phyloP scores from a whole-genome alignment of 2,888 invertebrate species.

The Teleiodes luculella region DNA sequence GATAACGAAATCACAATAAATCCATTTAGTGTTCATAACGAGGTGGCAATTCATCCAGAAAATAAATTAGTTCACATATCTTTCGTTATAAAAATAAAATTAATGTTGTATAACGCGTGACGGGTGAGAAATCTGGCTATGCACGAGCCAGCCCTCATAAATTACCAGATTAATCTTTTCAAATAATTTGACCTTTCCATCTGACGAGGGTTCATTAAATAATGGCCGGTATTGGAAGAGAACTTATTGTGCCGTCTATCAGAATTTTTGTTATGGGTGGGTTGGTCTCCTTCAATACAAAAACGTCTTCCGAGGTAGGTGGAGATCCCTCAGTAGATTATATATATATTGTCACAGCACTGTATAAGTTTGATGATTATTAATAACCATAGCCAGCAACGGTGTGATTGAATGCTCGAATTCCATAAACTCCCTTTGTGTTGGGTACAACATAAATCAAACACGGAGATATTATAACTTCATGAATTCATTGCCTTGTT shows the following conservation, averaged over 20 bases:
- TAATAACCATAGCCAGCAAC: slow-evolving; percentile 15
- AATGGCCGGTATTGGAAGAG: slow-evolving; percentile 71
- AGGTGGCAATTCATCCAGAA: slow-evolving; percentile 32
- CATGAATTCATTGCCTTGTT: slow-evolving; percentile 14
- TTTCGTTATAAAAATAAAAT: slow-evolving; percentile 51
- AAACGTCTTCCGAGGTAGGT: slow-evolving; percentile 25
- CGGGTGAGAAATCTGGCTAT: slow-evolving; percentile 64
- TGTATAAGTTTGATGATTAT: slow-evolving; percentile 4
- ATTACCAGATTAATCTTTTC: slow-evolving; percentile 77
- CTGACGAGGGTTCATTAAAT: slow-evolving; percentile 78
- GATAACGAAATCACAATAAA: slow-evolving; percentile 34
- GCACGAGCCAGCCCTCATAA: slow-evolving; percentile 68
- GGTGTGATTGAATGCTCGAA: slow-evolving; percentile 24
- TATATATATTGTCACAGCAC: slow-evolving; percentile 7
- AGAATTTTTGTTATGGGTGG: slow-evolving; percentile 66
- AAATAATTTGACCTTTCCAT: slow-evolving; percentile 78
- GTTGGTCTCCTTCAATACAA: slow-evolving; percentile 37
- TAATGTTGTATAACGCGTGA: slow-evolving; percentile 58
- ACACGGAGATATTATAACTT: slow-evolving; percentile 21
- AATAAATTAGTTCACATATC: slow-evolving; percentile 40
- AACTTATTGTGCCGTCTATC: slow-evolving; percentile 76
- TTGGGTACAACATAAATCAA: slow-evolving; percentile 20
- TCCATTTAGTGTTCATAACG: slow-evolving; percentile 23
- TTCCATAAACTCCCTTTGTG: slow-evolving; percentile 29
- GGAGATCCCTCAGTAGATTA: slow-evolving; percentile 12